These are phyloP conservation scores for Pseudococcus longispinus DNA, from an alignment of 2,888 invertebrate genomes.

Conservation along the genomic window DNA sequence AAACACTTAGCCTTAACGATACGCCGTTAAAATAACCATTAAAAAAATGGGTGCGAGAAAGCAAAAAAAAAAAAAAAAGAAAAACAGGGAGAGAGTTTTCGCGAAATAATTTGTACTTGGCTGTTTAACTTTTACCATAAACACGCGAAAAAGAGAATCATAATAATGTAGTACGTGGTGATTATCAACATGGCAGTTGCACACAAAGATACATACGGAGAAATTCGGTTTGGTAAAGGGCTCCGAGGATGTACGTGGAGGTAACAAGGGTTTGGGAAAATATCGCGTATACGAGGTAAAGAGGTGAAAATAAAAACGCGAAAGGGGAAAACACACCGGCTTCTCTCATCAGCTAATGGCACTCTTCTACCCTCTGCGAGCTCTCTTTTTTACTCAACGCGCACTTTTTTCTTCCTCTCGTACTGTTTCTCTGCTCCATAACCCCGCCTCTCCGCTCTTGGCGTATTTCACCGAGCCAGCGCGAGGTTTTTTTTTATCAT, in stretches of 20 bases:
- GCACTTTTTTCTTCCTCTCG: neutral
- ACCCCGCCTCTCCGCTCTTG: neutral
- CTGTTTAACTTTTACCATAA: slow-evolving; percentile 41
- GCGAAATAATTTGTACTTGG: slow-evolving; percentile 42
- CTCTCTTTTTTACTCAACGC: neutral
- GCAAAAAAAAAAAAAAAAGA: neutral
- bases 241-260: neutral
- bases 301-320: slow-evolving; percentile 44
- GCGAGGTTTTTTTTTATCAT: slow-evolving; percentile 36
- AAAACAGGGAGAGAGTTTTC: neutral
- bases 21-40: slow-evolving; percentile 41
- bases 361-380: slow-evolving; percentile 33
- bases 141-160: slow-evolving; percentile 31
- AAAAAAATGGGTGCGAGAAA: neutral
- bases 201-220: neutral
- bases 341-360: slow-evolving; percentile 27
- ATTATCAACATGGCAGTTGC: neutral
- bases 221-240: slow-evolving; percentile 15
- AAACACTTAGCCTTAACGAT: slow-evolving; percentile 45
- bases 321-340: slow-evolving; percentile 21
- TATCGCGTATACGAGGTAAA: neutral
- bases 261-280: slow-evolving; percentile 21
- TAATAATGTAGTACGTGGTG: slow-evolving; percentile 42
- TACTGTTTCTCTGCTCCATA: neutral
- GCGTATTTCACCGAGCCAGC: neutral